Base-by-base conservation (phyloP, 2,797 vertebrate genomes). In the Loriculus beryllinus region DNA sequence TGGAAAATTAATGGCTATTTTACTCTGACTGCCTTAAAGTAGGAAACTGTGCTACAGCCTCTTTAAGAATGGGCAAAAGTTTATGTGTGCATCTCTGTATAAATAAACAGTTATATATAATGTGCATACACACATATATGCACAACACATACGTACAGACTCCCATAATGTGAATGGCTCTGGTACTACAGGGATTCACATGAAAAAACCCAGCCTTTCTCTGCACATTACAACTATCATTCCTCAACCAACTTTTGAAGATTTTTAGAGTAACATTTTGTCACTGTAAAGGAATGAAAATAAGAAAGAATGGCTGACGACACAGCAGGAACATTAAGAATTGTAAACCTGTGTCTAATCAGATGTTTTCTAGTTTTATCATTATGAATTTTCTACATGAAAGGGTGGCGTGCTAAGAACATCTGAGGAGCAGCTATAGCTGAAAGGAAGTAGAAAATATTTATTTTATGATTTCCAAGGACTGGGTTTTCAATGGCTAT, bases 1-100 rank as follows among this genome's bases (percentile, higher is more conserved):
- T 78, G 49, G 28, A 92, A 91, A 84, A 96, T 95, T 93, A 92
- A 95, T 93, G 47, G 20, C 78, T 85, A n/a, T 82, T 93, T 95
- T 71, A 85, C 87, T 91, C 76, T 48, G 22, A 75, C 39, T 80
- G 42, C 23, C 51, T 78, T 82, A 43, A 81, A 81, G 43, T 17
- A 62, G 15, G n/a, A 89, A 85, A 70, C 39, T 37, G 28, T 68
- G 43, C 14, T 85, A 48, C 45, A 48, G 25, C 5, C 43, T 78
- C 29, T 77, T 57, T 33, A 77, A 87, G 86, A 70, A 82, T 39
- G 21, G 14, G 11, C 52, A 40, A 31, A 71, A 8, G 0, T 76
- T 65, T 71, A 18, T 9, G 4, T 21, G 31, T 48, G 17, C 8
- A 15, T 45, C 37, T 64, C 21, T 81, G 19, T 17, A 37, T 23